These are phyloP conservation scores for Hippoglossus hippoglossus DNA, from an alignment of 2,797 vertebrate species.

Conservation along the genomic window DNA sequence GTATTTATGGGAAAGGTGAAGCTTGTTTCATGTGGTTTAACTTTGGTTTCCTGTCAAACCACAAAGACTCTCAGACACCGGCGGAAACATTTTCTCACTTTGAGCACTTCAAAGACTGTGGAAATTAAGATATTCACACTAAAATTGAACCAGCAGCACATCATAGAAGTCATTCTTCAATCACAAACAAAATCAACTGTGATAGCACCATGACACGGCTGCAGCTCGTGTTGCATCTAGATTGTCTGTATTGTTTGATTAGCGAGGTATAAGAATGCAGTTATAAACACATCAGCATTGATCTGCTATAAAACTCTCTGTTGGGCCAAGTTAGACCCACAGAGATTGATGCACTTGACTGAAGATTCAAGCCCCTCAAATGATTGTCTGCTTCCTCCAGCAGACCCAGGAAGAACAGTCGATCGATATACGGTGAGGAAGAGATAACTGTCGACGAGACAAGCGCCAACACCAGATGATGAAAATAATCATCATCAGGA, in stretches of 20 bases:
- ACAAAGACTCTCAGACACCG: slow-evolving; percentile 45
- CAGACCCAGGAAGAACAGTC: slow-evolving; percentile 15
- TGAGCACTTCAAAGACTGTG: slow-evolving; percentile 39
- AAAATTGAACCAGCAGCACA: slow-evolving; percentile 3
- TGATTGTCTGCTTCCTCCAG: slow-evolving; percentile 28
- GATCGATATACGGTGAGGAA: slow-evolving; percentile 19
- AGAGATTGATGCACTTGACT: slow-evolving; percentile 15
- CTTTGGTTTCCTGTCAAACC: slow-evolving; percentile 68
- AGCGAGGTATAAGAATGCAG: neutral
- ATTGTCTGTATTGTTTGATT: neutral
- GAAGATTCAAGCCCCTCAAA: slow-evolving; percentile 7
- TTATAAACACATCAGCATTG: slow-evolving; percentile 28
- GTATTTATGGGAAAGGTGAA: neutral
- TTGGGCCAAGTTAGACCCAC: slow-evolving; percentile 8
- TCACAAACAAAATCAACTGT: slow-evolving; percentile 21
- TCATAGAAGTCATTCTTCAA: slow-evolving; percentile 20
- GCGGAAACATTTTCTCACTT: slow-evolving; percentile 20
- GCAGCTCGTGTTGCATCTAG: neutral
- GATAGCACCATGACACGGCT: neutral
- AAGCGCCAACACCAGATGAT: neutral
- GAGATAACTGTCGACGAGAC: neutral
- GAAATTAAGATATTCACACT: slow-evolving; percentile 18
- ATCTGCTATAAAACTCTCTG: slow-evolving; percentile 18
- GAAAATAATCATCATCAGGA: neutral
- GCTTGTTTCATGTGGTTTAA: slow-evolving; percentile 65